phyloP scores from a whole-genome alignment of 2,888 invertebrate species.

The Criorhina ranunculi region DNA sequence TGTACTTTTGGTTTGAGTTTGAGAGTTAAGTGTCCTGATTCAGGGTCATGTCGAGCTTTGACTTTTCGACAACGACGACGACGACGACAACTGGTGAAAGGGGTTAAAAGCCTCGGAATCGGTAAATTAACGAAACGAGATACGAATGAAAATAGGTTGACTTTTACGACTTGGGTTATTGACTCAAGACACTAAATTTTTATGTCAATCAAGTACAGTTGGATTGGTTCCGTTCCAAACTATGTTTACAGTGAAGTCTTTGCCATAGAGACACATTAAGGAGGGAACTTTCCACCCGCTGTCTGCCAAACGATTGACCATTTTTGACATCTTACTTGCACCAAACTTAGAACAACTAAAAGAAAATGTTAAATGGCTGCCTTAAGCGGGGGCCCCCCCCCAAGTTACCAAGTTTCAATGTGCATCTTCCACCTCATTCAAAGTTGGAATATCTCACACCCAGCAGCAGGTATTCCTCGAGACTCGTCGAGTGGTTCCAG shows the following conservation, averaged over 20 bases:
- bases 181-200: no score
- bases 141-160: background rate
- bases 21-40: conserved; percentile 27
- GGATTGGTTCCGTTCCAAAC: no score
- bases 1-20: conserved; percentile 5
- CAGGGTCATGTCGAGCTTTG: conserved; percentile 24
- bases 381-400: no score
- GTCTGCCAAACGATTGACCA: background rate
- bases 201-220: no score
- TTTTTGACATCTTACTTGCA: background rate
- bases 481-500: conserved; percentile 57
- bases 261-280: no score
- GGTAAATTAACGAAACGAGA: background rate
- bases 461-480: conserved; percentile 48
- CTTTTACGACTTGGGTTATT: background rate
- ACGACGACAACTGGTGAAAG: background rate
- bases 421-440: conserved; percentile 40
- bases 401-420: conserved; percentile 8
- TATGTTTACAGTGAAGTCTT: no score
- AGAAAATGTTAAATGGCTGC: conserved; percentile 26
- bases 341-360: background rate
- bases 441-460: conserved; percentile 67
- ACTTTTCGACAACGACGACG: background rate
- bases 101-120: background rate
- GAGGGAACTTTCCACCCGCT: background rate